phyloP scores from a whole-genome alignment of 1,140 invertebrate species.

The Drosophila arawakana region DNA sequence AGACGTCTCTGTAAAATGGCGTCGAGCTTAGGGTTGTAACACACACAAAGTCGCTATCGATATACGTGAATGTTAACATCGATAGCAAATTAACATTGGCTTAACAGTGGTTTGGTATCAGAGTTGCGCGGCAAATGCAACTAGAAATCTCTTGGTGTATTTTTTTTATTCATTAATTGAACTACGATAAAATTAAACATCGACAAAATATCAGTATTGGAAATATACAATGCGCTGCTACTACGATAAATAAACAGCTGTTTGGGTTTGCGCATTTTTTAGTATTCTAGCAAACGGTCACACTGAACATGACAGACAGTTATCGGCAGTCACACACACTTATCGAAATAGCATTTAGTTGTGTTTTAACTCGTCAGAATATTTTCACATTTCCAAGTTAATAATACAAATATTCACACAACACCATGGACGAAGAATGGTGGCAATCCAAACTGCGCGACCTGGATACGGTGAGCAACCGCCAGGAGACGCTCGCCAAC shows the following conservation, averaged over 20 bases:
- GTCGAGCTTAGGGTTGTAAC: conserved; percentile 61
- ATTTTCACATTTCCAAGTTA: neutral
- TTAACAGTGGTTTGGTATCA: no score
- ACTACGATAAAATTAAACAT: no score
- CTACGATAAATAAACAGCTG: neutral
- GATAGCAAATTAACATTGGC: neutral
- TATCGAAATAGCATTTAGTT: conserved; percentile 6
- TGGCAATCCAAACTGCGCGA: conserved; percentile 81
- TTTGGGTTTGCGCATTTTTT: neutral
- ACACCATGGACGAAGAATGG: conserved; percentile 84
- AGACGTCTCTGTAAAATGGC: conserved; percentile 65
- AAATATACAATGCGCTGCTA: no score
- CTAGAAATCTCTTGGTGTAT: no score
- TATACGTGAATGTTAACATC: neutral
- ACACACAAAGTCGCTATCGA: neutral
- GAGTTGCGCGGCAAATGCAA: no score
- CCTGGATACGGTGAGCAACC: conserved; percentile 75
- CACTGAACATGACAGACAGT: conserved; percentile 22
- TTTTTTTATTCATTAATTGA: no score
- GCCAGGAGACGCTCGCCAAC: conserved; percentile 75
- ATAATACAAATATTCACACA: neutral
- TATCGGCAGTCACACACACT: neutral
- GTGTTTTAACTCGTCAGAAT: neutral
- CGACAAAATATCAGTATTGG: no score
- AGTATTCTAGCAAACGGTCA: neutral